Percentiles rank a stretch among this genome's conserved stretches.
These are phyloP conservation scores for Drosophila borborema DNA, from an alignment of 2,888 invertebrate genomes.

Conservation along the genomic window DNA sequence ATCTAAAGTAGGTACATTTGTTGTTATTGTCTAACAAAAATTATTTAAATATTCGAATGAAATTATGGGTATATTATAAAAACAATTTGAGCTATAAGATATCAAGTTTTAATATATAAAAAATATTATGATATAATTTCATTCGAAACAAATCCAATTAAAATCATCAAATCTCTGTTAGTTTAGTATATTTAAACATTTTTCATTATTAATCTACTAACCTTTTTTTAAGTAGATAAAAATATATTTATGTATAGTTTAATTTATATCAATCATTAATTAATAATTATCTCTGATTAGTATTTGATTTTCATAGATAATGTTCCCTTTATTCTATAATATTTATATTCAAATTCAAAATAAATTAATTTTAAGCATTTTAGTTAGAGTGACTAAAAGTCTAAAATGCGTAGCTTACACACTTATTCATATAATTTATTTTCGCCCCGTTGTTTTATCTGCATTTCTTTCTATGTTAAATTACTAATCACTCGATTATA, in stretches of 20 bases:
- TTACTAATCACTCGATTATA: conserved; percentile 11
- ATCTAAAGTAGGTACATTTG: no score
- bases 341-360: background rate
- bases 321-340: background rate
- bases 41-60: no score
- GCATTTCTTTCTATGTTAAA: background rate
- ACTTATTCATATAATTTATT: background rate
- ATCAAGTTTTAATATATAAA: no score
- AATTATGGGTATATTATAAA: no score
- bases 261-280: background rate
- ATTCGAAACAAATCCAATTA: background rate
- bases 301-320: background rate
- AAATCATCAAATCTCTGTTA: no score
- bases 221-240: no score
- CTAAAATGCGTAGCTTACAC: background rate
- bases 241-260: no score
- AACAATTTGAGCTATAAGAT: background rate
- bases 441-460: background rate
- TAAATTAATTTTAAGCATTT: background rate
- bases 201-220: no score
- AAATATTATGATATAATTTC: background rate
- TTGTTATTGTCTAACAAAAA: no score
- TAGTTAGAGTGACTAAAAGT: background rate
- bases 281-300: background rate
- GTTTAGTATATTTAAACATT: no score